Percentiles rank a stretch among this genome's conserved stretches.
Conservation (phyloP, 2,888 invertebrate species). For the Xestia c-nigrum region DNA sequence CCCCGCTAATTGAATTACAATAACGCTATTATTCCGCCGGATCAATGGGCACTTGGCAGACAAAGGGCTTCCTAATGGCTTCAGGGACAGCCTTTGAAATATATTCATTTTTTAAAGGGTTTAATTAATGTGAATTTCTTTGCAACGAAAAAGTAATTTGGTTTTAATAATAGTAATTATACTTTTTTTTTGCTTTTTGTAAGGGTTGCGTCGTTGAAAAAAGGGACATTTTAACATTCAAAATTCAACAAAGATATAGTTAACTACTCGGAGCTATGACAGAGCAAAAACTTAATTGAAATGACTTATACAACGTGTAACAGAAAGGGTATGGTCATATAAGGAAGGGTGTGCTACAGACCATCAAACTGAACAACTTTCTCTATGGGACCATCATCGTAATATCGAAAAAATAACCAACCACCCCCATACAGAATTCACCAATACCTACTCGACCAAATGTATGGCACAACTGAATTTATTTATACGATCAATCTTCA, state of each 20-base stretch:
- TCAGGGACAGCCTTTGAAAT: constrained; percentile 52
- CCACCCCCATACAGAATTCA: no score
- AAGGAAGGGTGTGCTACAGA: no score
- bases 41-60: constrained; percentile 64
- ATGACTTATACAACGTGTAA: background rate
- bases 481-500: no score
- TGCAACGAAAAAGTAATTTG: constrained; percentile 44
- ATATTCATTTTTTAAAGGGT: constrained; percentile 62
- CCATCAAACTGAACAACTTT: no score
- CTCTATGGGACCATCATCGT: no score
- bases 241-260: background rate
- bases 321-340: no score
- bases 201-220: background rate
- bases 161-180: constrained; percentile 33
- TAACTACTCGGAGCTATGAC: background rate
- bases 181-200: constrained; percentile 12
- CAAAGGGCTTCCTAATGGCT: constrained; percentile 63
- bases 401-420: no score
- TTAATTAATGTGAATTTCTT: constrained; percentile 56
- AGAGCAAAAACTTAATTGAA: background rate
- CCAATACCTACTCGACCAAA: no score
- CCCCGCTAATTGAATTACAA: constrained; percentile 75
- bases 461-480: no score
- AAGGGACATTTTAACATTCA: background rate
- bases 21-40: constrained; percentile 70